These are phyloP conservation scores for Ectropis crepuscularia DNA, from an alignment of 2,888 invertebrate species.

Conservation along the genomic window DNA sequence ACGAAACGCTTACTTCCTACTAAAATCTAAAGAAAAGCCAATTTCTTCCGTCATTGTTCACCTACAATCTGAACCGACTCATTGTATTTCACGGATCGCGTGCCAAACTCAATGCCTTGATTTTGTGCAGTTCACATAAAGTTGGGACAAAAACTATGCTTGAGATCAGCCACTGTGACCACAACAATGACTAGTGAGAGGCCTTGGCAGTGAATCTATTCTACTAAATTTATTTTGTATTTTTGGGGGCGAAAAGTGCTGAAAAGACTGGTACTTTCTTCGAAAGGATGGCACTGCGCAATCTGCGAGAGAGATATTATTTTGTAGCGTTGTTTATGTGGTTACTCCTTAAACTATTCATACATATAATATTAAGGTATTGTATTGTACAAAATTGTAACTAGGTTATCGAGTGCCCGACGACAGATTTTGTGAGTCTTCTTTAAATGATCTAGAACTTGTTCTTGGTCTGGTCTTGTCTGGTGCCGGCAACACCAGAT, in stretches of 20 bases:
- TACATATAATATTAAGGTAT: no score
- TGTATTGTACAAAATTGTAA: no score
- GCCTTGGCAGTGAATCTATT: conserved; percentile 39
- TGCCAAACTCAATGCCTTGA: conserved; percentile 27
- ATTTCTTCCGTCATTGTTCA: conserved; percentile 1
- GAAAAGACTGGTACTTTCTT: background rate
- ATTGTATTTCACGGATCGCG: conserved; percentile 35
- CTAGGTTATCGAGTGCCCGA: no score
- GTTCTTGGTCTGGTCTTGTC: no score
- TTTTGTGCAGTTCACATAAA: conserved; percentile 10
- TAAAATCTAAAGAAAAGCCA: background rate
- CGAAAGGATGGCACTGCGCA: no score
- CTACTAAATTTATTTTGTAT: conserved; percentile 8
- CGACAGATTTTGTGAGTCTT: no score
- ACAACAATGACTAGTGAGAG: conserved; percentile 43
- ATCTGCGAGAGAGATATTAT: no score
- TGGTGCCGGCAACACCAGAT: no score
- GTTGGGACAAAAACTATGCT: conserved; percentile 37
- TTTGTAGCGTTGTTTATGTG: no score
- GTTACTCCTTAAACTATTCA: no score
- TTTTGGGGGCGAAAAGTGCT: background rate
- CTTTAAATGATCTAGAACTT: no score
- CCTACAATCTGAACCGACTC: conserved; percentile 7
- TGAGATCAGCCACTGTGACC: conserved; percentile 47
- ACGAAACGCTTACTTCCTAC: no score